Evolutionary conservation across 2,113 vertebrate genomes (phyloP), one percentile per base, ranked within the genome.

Genomic region (Camarhynchus parvulus): DNA sequence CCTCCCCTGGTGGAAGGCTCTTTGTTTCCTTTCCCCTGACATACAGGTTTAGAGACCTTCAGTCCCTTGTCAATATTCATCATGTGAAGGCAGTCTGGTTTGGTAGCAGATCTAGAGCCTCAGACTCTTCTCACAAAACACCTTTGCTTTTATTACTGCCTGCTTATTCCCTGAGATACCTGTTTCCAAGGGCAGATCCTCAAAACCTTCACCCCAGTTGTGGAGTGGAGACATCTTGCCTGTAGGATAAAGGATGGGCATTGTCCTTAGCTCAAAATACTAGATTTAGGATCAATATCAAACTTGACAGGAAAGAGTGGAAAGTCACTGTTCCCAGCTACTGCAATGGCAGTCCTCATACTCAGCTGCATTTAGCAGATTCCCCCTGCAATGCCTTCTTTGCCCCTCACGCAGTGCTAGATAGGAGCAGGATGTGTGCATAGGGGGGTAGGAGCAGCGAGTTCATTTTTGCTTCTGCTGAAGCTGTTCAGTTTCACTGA

Each of bases 361-460:
- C 10, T 49, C 22, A 87, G 5, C 42, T 70, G 33, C 1, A 0
- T 74, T 78, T 55, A 50, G 23, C 28, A 58, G 42, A 81, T 83
- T 63, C 9, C 10, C 20, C 15, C 64, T 58, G 41, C 59, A 69
- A 69, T 77, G 24, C 5, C 11, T 58, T 80, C n/a, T 35, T 53
- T 92, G 30, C 30, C 28, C 23, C 50, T 80, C 31, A 58, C 25
- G 7, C 0, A 0, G 13, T 2, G 4, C 19, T n/a, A 13, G 42
- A 11, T 10, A 4, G 49, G 68, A 52, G 27, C 1, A 0, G 31
- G 31, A 17, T n/a, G 17, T 50, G 49, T 68, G 44, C 25, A 11
- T 1, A 58, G 25, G 23, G 17, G 74, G 9, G 11, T 19, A 49
- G 42, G 42, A 77, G 12, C 50, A 67, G 18, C 0, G 0, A 70